Evolutionary conservation across 2,113 vertebrate genomes (phyloP).

Genomic region (Calidris pygmaea): DNA sequence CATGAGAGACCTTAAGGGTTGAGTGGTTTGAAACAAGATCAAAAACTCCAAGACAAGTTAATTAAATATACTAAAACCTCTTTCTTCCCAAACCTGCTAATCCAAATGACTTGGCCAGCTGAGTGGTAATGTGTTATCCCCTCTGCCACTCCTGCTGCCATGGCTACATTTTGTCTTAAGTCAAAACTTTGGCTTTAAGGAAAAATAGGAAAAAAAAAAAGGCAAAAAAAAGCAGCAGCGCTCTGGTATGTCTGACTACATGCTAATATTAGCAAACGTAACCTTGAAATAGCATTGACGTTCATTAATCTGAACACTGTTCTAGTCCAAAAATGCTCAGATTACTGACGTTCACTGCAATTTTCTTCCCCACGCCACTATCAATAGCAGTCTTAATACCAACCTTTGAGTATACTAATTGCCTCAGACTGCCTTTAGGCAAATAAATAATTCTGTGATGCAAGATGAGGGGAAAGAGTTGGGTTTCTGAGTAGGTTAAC

Average conservation of each 20-base stretch:
- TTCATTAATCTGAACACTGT: conserved; percentile 32
- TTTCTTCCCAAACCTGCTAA: conserved; percentile 22
- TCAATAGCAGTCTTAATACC: background rate
- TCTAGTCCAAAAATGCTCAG: conserved; percentile 1
- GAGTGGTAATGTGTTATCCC: background rate
- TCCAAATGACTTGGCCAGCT: background rate
- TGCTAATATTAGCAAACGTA: conserved; percentile 49
- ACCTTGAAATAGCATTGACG: conserved; percentile 37
- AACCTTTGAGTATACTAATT: background rate
- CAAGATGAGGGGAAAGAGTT: conserved; percentile 3
- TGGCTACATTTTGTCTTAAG: background rate
- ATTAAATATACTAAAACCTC: conserved; percentile 5
- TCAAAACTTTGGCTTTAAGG: conserved; percentile 19
- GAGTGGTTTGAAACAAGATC: conserved; percentile 30
- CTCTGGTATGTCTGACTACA: conserved; percentile 50
- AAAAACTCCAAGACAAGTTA: conserved; percentile 9
- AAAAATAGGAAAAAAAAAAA: background rate
- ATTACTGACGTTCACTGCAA: background rate
- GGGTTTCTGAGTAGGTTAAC: background rate
- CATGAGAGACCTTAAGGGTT: background rate
- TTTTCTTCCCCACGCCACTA: background rate
- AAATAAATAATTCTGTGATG: conserved; percentile 19
- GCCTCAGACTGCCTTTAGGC: background rate
- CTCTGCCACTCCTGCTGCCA: conserved; percentile 1
- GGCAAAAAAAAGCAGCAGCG: background rate